Conservation (phyloP, 1,140 invertebrate species). For the Copidosoma floridanum region DNA sequence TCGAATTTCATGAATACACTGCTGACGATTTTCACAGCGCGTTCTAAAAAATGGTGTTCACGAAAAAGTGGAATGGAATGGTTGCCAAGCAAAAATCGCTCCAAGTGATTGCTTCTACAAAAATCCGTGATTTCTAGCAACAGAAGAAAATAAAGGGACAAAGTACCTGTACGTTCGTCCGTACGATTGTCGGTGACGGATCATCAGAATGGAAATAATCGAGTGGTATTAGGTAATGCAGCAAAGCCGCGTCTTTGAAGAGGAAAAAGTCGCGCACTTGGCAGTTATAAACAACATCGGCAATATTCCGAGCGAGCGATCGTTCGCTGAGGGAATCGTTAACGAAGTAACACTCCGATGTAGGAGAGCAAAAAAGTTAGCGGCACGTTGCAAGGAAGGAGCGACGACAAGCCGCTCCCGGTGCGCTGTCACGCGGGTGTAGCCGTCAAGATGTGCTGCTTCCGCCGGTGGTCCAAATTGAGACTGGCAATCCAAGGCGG, state of each 20-base stretch:
- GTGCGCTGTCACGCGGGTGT: neutral
- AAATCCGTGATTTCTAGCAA: too few relatives aligned
- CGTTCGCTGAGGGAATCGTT: neutral
- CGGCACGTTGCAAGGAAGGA: neutral
- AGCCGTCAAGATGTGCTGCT: neutral
- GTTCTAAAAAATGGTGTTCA: too few relatives aligned
- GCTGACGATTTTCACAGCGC: too few relatives aligned
- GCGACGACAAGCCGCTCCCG: neutral
- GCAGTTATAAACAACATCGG: neutral
- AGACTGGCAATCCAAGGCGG: neutral
- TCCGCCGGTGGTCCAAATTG: conserved; percentile 3
- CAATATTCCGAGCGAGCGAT: neutral
- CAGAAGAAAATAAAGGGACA: too few relatives aligned
- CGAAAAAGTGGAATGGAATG: too few relatives aligned
- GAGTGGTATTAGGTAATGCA: too few relatives aligned
- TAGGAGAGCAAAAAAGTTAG: neutral
- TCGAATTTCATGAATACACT: too few relatives aligned
- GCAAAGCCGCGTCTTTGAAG: neutral
- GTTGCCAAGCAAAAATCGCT: too few relatives aligned
- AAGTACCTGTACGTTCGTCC: neutral
- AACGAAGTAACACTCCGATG: neutral
- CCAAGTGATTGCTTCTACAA: too few relatives aligned
- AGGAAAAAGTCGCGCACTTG: neutral
- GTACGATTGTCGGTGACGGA: too few relatives aligned
- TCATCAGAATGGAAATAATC: too few relatives aligned